phyloP scores from a whole-genome alignment of 2,888 invertebrate species.

The Brachyopa scutellaris region DNA sequence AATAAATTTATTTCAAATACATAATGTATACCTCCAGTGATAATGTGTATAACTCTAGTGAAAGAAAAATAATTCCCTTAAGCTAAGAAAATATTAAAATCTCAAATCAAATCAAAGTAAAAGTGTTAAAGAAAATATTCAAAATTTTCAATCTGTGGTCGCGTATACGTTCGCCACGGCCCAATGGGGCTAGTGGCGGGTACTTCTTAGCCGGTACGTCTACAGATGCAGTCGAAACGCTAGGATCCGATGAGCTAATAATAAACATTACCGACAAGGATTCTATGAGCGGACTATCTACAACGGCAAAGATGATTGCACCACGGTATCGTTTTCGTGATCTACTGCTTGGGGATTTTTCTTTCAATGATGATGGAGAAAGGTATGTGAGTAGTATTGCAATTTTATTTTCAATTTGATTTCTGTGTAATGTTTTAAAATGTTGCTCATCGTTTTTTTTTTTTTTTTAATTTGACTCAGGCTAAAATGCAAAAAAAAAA shows the following conservation, averaged over 20 bases:
- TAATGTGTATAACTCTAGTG: no score
- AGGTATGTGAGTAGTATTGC: slow-evolving; percentile 87
- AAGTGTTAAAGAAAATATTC: slow-evolving; percentile 19
- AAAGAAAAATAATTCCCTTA: no score
- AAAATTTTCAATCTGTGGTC: slow-evolving; percentile 81
- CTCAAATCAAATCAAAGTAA: background rate
- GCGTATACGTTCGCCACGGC: slow-evolving; percentile 81
- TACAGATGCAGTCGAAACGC: slow-evolving; percentile 75
- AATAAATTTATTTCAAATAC: no score
- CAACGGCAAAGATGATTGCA: slow-evolving; percentile 80
- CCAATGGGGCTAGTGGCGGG: slow-evolving; percentile 82
- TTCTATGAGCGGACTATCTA: slow-evolving; percentile 74
- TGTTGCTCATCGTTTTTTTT: no score
- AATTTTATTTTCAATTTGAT: no score
- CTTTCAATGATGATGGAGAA: slow-evolving; percentile 89
- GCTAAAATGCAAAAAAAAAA: no score
- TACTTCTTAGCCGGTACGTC: slow-evolving; percentile 77
- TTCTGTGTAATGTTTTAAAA: no score
- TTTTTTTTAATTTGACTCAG: no score
- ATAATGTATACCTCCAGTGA: no score
- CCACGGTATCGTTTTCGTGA: slow-evolving; percentile 90
- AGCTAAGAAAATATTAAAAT: no score
- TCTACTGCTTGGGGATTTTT: slow-evolving; percentile 89
- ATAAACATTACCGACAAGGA: slow-evolving; percentile 79
- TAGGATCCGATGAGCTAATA: slow-evolving; percentile 78